Conservation (phyloP, 2,113 vertebrate species). For the Oxyruncus cristatus region DNA sequence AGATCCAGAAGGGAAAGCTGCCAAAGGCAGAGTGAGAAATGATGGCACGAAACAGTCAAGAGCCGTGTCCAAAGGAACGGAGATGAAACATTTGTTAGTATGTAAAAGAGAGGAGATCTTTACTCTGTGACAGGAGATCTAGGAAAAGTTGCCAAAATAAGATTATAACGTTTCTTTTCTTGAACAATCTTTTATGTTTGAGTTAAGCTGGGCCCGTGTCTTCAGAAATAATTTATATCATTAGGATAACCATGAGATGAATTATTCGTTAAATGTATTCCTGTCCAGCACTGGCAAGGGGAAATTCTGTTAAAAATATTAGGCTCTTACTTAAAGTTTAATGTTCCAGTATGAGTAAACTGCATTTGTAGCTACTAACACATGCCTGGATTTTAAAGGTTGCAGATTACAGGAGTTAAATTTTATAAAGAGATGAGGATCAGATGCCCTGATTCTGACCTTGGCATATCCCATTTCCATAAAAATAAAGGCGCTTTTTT, state of each 20-base stretch:
- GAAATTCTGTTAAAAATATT: not conserved
- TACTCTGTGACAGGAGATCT: not conserved
- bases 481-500: not conserved
- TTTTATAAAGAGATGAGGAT: not conserved
- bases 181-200: not conserved
- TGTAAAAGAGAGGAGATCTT: not conserved
- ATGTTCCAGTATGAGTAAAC: not conserved
- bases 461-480: not conserved
- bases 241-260: not conserved
- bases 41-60: not conserved
- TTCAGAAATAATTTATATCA: not conserved
- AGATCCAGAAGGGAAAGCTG: not conserved
- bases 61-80: not conserved
- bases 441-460: not conserved
- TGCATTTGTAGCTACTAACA: not conserved
- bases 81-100: not conserved
- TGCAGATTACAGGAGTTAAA: not conserved
- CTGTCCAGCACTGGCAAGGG: not conserved
- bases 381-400: not conserved
- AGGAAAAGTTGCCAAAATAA: not conserved
- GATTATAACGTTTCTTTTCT: not conserved
- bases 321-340: not conserved
- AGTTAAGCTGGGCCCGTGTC: not conserved
- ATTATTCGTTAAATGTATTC: not conserved
- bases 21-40: not conserved